Conservation (phyloP, 2,888 invertebrate genomes). For the Ectemnius cavifrons region DNA sequence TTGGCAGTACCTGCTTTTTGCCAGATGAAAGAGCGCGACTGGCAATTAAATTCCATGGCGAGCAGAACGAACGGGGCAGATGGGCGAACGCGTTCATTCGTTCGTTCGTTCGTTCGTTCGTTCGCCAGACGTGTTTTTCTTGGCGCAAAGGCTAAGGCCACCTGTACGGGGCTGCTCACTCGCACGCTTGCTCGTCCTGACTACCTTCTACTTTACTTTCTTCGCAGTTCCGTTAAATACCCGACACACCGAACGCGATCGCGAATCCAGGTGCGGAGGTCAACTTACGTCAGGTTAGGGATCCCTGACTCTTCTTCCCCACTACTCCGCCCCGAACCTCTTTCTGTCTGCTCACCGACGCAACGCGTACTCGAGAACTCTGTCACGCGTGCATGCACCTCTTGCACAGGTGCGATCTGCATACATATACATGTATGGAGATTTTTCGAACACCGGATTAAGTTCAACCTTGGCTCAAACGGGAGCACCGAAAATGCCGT, state of each 20-base stretch:
- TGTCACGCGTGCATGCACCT: constrained; percentile 48
- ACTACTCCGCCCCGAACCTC: constrained; percentile 1
- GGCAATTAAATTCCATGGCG: constrained; percentile 23
- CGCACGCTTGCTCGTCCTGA: constrained; percentile 17
- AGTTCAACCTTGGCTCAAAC: background rate
- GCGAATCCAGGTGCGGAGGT: constrained; percentile 73
- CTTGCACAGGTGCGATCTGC: constrained; percentile 18
- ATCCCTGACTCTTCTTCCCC: constrained; percentile 51
- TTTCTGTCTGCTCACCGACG: background rate
- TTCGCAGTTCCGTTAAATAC: constrained; percentile 73
- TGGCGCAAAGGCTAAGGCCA: constrained; percentile 51
- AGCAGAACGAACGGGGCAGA: constrained; percentile 14
- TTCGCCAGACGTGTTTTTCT: constrained; percentile 47
- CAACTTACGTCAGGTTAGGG: constrained; percentile 75
- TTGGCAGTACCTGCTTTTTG: too few species aligned
- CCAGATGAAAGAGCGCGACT: background rate
- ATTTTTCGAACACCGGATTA: too few species aligned
- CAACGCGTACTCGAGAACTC: constrained; percentile 16
- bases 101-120: background rate
- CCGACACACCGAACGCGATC: constrained; percentile 65
- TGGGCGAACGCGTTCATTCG: constrained; percentile 15
- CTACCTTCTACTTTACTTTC: constrained; percentile 72
- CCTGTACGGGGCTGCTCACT: constrained; percentile 35
- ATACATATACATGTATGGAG: background rate
- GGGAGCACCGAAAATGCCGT: too few species aligned